Percentiles rank a stretch among this genome's conserved stretches.
Conservation (phyloP, 1,140 invertebrate species). For the Zaprionus nigranus region DNA sequence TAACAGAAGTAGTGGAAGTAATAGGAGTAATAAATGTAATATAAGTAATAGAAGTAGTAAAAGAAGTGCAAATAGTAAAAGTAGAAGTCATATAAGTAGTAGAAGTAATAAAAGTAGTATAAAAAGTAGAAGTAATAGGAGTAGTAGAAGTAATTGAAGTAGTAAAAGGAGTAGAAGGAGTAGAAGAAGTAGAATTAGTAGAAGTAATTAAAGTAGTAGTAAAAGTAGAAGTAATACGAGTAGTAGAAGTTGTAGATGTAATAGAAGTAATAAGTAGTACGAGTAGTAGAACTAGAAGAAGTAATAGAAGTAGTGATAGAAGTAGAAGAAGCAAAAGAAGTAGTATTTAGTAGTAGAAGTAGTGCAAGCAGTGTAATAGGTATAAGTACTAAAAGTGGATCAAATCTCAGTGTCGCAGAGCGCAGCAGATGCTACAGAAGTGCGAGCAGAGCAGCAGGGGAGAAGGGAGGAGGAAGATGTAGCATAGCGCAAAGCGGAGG, state of each 20-base stretch:
- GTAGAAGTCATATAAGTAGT: no score
- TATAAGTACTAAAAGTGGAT: not conserved
- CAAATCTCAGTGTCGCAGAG: not conserved
- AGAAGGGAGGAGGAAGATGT: not conserved
- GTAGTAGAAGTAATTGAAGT: not conserved
- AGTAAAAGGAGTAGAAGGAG: no score
- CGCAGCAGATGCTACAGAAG: not conserved
- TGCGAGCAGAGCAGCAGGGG: not conserved
- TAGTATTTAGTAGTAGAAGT: no score
- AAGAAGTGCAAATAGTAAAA: not conserved
- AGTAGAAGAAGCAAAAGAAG: no score
- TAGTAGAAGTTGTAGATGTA: no score
- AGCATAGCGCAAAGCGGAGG: not conserved
- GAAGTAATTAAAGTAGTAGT: no score
- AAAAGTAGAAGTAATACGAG: no score
- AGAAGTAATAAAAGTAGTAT: no score
- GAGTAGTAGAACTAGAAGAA: no score
- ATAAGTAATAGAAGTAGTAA: not conserved
- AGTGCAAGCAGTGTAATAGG: no score
- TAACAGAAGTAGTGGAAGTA: not conserved
- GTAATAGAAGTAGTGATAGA: not conserved
- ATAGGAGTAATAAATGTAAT: not conserved
- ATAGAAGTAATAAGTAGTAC: not conserved
- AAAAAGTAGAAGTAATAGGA: not conserved
- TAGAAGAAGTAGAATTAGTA: no score